Evolutionary conservation across 1,140 invertebrate genomes (phyloP), one percentile per base, ranked within the genome.

Genomic region (Drosophila rufa): DNA sequence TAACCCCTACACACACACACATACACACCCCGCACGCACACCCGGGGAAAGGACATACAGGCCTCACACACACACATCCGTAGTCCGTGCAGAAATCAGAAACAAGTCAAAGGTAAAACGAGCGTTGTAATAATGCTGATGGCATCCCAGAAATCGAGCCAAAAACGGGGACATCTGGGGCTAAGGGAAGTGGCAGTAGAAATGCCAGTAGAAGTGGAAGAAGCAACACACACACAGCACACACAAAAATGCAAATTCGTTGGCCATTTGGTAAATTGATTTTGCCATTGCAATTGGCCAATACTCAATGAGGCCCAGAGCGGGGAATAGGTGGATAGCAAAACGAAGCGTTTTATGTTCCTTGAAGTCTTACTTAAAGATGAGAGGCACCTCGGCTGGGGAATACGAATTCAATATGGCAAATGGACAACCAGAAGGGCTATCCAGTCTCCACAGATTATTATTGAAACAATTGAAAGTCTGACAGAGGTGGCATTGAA

Each of bases 221-320:
- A 33, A 8, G 22, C 22, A 25, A 55, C 43, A 46, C 11, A 40
- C 19, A 22, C 45, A 11, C 30, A 19, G 36, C 33, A 19, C 30
- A 42, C 40, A 75, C 43, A 59, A 70, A 86, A 76, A 86, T 86
- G 79, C 70, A 86, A 87, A 82, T 87, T 87, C 80, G 62, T 68
- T 82, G 60, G 66, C 76, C 70, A 86, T 86, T 85, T 82, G 79
- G 79, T 62, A 85, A 85, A 85, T 85, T 85, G 82, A 85, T 82
- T 82, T 82, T 76, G 80, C 75, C 71, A 82, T 62, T 56, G 57
- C 75, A 69, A 78, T 77, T 78, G 75, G 75, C 75, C 80, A 68
- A 68, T 55, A 57, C 56, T 62, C 51, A 69, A 75, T 75, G 73
- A 67, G 46, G 36, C 53, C 22, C 59, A 74, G 36, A 74, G 36